Evolutionary conservation across 2,797 vertebrate species (phyloP).

Genomic region (Mormyrops attenuatus): DNA sequence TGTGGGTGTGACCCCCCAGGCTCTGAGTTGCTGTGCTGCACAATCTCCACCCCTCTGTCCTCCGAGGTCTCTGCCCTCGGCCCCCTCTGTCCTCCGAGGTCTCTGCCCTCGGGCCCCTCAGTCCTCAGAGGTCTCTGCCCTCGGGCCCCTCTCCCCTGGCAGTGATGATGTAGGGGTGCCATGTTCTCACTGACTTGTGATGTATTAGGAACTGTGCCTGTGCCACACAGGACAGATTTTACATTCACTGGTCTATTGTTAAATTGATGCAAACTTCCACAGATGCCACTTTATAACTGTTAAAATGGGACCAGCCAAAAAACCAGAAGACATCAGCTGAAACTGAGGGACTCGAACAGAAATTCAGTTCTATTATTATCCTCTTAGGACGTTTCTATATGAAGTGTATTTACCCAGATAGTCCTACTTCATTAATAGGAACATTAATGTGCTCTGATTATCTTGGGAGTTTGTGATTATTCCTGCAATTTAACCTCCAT

Average conservation of each 20-base stretch:
- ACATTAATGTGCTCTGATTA: neutral
- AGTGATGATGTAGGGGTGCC: neutral
- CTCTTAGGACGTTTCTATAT: neutral
- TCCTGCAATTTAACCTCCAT: neutral
- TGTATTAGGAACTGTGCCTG: neutral
- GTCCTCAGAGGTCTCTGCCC: too few species aligned
- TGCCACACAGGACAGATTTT: neutral
- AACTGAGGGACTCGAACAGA: neutral
- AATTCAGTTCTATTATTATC: neutral
- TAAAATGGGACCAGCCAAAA: neutral
- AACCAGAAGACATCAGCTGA: neutral
- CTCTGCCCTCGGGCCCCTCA: too few species aligned
- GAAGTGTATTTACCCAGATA: neutral
- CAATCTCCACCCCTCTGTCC: neutral
- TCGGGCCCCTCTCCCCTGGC: neutral
- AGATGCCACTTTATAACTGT: neutral
- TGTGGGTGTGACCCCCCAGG: neutral
- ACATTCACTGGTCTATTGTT: neutral
- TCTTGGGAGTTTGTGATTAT: neutral
- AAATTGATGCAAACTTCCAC: neutral
- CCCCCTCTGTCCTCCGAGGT: too few species aligned
- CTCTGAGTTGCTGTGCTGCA: neutral
- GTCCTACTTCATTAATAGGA: neutral
- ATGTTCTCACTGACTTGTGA: neutral
- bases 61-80: too few species aligned